These are phyloP conservation scores for Arbacia lixula DNA, from an alignment of 53 echinoderm and acorn worm genomes.

Conservation along the genomic window DNA sequence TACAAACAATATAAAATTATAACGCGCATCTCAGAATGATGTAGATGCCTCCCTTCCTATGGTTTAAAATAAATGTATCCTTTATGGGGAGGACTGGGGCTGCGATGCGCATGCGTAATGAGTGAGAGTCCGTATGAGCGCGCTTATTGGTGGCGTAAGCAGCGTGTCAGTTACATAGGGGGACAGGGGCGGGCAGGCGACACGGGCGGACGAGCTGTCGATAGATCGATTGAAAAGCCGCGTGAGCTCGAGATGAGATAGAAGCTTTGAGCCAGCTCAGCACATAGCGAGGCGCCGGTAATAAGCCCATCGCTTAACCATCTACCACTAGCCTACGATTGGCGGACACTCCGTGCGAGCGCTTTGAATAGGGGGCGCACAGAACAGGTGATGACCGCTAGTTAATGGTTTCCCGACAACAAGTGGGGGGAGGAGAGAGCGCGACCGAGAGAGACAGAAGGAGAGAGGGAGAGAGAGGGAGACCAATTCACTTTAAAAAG, in stretches of 20 bases:
- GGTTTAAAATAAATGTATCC: too few relatives aligned
- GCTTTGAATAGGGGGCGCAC: not conserved
- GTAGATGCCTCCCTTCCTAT: too few relatives aligned
- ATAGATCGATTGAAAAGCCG: too few relatives aligned
- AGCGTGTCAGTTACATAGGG: not conserved
- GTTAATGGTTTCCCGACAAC: conserved; percentile 26
- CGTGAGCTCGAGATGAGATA: too few relatives aligned
- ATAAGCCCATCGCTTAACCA: too few relatives aligned
- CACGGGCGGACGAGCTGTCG: too few relatives aligned
- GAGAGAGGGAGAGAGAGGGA: conserved; percentile 4
- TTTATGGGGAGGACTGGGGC: too few relatives aligned
- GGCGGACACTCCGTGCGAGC: not conserved
- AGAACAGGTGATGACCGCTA: conserved; percentile 5
- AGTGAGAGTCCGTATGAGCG: not conserved
- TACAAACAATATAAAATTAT: too few relatives aligned
- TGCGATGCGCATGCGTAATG: conserved; percentile 37
- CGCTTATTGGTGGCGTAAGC: not conserved
- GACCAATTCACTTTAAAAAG: conserved; percentile 13
- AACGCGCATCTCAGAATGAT: too few relatives aligned
- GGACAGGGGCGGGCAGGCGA: too few relatives aligned
- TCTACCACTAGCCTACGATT: too few relatives aligned
- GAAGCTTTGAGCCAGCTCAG: not conserved
- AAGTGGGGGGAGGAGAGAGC: conserved; percentile 3
- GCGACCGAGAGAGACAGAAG: not conserved
- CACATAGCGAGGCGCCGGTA: too few relatives aligned